A percentile compares a stretch with the other conserved stretches of the same genome.
Evolutionary conservation across 2,113 vertebrate genomes (phyloP).

Genomic region (Micromys minutus): DNA sequence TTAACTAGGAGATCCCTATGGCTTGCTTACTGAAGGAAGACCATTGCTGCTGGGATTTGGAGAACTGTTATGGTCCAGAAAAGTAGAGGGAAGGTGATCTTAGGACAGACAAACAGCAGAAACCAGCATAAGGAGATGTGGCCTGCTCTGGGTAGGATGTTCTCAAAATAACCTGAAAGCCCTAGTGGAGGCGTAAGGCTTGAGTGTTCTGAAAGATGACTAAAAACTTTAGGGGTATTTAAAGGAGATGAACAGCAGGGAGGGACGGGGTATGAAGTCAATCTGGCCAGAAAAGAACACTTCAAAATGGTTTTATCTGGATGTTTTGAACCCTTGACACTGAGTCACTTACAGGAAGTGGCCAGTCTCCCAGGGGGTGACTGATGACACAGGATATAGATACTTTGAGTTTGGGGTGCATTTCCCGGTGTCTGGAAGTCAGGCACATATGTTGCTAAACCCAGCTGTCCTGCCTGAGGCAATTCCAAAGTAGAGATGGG

Average conservation of each 20-base stretch:
- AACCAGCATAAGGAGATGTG: neutral
- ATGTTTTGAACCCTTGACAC: constrained; percentile 9
- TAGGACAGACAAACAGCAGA: neutral
- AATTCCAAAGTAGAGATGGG: neutral
- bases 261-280: neutral
- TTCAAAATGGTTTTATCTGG: neutral
- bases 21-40: neutral
- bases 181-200: neutral
- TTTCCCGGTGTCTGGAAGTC: constrained; percentile 40
- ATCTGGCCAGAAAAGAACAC: neutral
- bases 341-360: constrained; percentile 61
- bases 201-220: neutral
- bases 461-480: neutral
- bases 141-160: constrained; percentile 5
- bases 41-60: neutral
- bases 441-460: neutral
- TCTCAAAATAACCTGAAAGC: constrained; percentile 15
- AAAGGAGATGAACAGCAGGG: neutral
- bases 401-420: neutral
- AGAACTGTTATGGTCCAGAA: neutral
- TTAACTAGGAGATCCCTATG: neutral
- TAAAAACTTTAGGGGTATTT: neutral
- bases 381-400: constrained; percentile 53
- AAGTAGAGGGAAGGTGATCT: neutral
- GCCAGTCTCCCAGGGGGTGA: neutral